A percentile compares a stretch with the other conserved stretches of the same genome.
Conservation (phyloP, 2,797 vertebrate species). For the Emys orbicularis region DNA sequence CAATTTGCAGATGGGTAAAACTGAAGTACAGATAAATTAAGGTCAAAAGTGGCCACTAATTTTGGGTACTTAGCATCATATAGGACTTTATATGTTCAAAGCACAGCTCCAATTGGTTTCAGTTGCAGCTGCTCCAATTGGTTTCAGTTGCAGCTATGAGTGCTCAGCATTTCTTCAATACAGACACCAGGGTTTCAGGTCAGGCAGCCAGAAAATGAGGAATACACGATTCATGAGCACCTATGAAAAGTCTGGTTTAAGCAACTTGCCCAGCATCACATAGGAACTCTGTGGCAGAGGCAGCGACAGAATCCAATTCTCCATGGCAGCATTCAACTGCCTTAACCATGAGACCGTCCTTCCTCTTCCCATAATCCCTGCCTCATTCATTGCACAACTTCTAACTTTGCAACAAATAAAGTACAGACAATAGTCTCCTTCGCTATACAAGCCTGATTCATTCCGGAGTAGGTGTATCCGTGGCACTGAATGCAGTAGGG, state of each 20-base stretch:
- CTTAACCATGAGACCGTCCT: background rate
- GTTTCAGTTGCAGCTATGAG: background rate
- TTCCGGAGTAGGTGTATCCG: background rate
- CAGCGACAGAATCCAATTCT: background rate
- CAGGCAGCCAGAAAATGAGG: no score
- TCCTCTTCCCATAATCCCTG: background rate
- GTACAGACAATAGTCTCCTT: background rate
- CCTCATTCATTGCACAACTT: background rate
- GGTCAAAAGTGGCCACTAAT: background rate
- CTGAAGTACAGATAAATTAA: background rate
- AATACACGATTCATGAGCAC: background rate
- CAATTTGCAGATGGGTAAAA: background rate
- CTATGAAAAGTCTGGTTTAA: background rate
- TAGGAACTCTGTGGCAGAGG: background rate
- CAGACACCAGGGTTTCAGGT: background rate
- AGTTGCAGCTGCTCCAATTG: background rate
- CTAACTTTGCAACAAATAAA: no score
- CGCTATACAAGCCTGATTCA: no score
- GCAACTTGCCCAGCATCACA: background rate
- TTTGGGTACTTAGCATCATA: background rate
- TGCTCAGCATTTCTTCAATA: background rate
- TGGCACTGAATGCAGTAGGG: background rate
- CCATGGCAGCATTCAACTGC: background rate
- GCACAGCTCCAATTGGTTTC: background rate
- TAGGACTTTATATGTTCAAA: background rate